Evolutionary conservation across 2,888 invertebrate genomes (phyloP).

Genomic region (Catocala fraxini): DNA sequence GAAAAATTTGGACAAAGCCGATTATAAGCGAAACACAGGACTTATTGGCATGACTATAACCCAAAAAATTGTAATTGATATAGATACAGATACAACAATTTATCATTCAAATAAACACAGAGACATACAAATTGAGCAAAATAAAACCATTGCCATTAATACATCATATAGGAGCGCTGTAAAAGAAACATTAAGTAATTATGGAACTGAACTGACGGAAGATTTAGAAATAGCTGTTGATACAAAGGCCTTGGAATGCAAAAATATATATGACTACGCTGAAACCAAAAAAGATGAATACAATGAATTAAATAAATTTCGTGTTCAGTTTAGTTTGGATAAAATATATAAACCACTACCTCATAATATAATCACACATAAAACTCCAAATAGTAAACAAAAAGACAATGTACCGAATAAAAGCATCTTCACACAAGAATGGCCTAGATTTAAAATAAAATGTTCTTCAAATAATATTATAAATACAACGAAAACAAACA

Average conservation of each 20-base stretch:
- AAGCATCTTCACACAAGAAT: neutral
- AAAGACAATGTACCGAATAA: neutral
- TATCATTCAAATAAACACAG: neutral
- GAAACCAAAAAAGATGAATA: neutral
- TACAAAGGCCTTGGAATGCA: neutral
- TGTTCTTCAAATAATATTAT: slow-evolving; percentile 14
- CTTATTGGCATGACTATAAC: slow-evolving; percentile 61
- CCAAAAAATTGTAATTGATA: slow-evolving; percentile 15
- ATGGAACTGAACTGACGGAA: slow-evolving; percentile 21
- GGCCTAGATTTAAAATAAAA: neutral
- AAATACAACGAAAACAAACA: slow-evolving; percentile 26
- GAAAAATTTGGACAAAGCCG: slow-evolving; percentile 44
- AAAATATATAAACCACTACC: slow-evolving; percentile 20
- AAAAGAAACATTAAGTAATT: slow-evolving; percentile 15
- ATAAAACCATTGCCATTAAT: neutral
- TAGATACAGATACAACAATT: neutral
- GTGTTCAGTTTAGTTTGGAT: slow-evolving; percentile 15
- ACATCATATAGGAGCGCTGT: slow-evolving; percentile 12
- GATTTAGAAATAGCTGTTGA: neutral
- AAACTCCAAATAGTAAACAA: neutral
- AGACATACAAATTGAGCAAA: neutral
- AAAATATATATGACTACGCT: no score
- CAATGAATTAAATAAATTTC: neutral
- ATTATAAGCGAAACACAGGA: slow-evolving; percentile 63
- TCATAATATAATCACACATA: slow-evolving; percentile 12